Evolutionary conservation across 37 sponge, comb jelly and placozoan genomes (phyloP), one percentile per base, ranked within the genome.

Genomic region (Oopsacas minuta): DNA sequence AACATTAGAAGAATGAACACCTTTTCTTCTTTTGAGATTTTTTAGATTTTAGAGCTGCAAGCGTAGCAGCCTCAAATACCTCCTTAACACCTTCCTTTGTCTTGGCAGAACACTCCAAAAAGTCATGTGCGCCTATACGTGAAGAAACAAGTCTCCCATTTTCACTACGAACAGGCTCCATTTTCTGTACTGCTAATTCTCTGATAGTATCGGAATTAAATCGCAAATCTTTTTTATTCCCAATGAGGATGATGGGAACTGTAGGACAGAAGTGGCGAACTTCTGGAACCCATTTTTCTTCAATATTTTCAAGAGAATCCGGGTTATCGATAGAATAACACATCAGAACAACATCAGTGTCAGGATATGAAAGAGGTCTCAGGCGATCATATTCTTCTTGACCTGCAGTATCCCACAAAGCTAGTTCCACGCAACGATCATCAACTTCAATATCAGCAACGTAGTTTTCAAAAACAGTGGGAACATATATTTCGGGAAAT

Each of bases 391-490:
- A 97, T 82, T 97, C 99, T 84, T 32, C 36, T 35, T 84, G 46
- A 25, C 83, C 96, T 1, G 97, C 97, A 1, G 97, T 96, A 81
- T 96, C 97, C 97, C 97, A 96, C 52, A 96, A 82, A 0, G 97
- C 97, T 34, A 96, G 88, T 83, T 96, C 97, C 1, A 96, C 97
- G 20, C 83, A 84, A 61, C 92, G 91, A 8, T 90, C 88, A 53
- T 96, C 97, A 25, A 93, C 94, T 75, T 96, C 97, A 49, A 96
- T 96, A 83, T 96, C 97, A 35, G 97, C 92, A 23, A 96, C 97
- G 82, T 96, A 96, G 86, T 96, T 96, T 61, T 96, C 97, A 88
- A 96, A 96, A 35, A 96, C 97, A 12, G 97, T 96, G 0, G 97
- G 97, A 0, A 96, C 92, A 82, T 96, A 96, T 37, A 92, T 90